phyloP scores from a whole-genome alignment of 2,888 invertebrate species.

The Trichogramma evanescens region DNA sequence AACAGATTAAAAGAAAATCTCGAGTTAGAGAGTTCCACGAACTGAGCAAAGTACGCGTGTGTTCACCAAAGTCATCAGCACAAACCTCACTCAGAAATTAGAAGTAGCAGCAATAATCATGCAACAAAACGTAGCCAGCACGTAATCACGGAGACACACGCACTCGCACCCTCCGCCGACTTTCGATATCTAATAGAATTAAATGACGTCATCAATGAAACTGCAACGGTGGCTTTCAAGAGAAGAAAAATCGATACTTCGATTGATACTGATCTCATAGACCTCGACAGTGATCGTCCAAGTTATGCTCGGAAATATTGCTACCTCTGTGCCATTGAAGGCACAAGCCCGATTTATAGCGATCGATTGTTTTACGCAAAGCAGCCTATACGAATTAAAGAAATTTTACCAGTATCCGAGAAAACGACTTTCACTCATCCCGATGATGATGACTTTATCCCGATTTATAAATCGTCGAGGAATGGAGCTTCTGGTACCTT shows the following conservation, averaged over 20 bases:
- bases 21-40: slow-evolving; percentile 27
- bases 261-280: no score
- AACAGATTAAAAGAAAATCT: slow-evolving; percentile 42
- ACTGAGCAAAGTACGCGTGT: slow-evolving; percentile 46
- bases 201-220: no score
- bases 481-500: slow-evolving; percentile 34
- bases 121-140: not conserved
- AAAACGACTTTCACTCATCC: not conserved
- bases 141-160: slow-evolving; percentile 42
- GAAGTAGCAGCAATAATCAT: slow-evolving; percentile 2
- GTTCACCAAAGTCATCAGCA: slow-evolving; percentile 31
- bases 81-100: not conserved
- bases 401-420: slow-evolving; percentile 25
- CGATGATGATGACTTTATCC: slow-evolving; percentile 32
- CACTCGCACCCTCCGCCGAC: slow-evolving; percentile 19
- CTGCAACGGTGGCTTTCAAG: no score
- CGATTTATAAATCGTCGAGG: slow-evolving; percentile 32
- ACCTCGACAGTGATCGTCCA: no score
- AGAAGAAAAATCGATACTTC: no score
- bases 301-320: no score
- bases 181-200: no score
- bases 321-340: no score
- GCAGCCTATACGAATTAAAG: slow-evolving; percentile 29
- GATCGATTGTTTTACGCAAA: slow-evolving; percentile 36
- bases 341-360: slow-evolving; percentile 36